A percentile compares a stretch with the other conserved stretches of the same genome.
Conservation (phyloP, 2,797 vertebrate genomes). For the Avahi laniger region DNA sequence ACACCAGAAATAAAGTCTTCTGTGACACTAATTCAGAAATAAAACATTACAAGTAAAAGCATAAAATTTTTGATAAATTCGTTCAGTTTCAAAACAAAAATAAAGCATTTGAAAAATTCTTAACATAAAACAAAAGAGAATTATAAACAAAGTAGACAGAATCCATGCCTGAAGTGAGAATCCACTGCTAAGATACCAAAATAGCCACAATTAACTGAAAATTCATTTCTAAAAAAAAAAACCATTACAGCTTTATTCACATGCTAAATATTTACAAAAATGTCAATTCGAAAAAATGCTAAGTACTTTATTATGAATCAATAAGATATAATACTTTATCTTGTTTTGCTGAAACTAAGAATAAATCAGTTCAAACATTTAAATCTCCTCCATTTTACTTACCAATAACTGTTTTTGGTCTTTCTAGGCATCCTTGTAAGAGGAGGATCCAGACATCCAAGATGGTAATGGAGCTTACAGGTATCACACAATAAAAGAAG, state of each 20-base stretch:
- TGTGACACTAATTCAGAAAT: slow-evolving; percentile 7
- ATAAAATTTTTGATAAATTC: neutral
- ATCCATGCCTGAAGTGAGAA: neutral
- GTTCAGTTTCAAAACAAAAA: slow-evolving; percentile 43
- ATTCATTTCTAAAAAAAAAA: neutral
- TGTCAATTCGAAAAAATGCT: neutral
- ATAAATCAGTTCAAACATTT: neutral
- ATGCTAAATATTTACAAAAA: neutral
- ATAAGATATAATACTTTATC: neutral
- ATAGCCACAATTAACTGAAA: slow-evolving; percentile 3
- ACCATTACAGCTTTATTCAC: neutral
- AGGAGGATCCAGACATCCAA: slow-evolving; percentile 97
- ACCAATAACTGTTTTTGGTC: slow-evolving; percentile 99
- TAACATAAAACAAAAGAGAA: slow-evolving; percentile 48
- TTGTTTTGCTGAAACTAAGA: neutral
- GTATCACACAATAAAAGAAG: slow-evolving; percentile 96
- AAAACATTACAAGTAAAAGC: slow-evolving; percentile 18
- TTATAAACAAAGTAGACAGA: slow-evolving; percentile 26
- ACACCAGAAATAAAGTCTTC: neutral
- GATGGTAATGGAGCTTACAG: slow-evolving; percentile 98
- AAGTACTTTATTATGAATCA: slow-evolving; percentile 34
- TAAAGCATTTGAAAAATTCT: slow-evolving; percentile 27
- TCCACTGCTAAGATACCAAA: neutral
- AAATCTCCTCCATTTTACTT: slow-evolving; percentile 74
- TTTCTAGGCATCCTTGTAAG: slow-evolving; percentile 99